phyloP scores from a whole-genome alignment of 2,797 vertebrate genomes.

The Lemur catta region DNA sequence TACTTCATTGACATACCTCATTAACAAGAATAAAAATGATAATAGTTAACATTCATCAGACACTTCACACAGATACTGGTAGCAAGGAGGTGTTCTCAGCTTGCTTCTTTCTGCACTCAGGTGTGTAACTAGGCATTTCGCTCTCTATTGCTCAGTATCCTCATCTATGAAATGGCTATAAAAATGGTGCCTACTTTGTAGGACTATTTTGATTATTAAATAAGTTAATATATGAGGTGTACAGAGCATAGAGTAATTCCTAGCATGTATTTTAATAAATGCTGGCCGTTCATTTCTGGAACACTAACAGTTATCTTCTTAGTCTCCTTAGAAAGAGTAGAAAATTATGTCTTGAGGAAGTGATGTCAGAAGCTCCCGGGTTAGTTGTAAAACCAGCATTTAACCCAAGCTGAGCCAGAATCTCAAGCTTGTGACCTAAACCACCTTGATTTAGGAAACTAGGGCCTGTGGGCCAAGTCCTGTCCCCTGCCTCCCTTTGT shows the following conservation, averaged over 20 bases:
- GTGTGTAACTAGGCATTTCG: not conserved
- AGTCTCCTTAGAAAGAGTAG: not conserved
- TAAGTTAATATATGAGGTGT: not conserved
- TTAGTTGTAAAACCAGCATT: not conserved
- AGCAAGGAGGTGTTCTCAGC: not conserved
- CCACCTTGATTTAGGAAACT: not conserved
- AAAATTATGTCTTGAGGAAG: not conserved
- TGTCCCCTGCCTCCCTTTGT: not conserved
- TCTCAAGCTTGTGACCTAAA: not conserved
- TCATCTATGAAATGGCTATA: not conserved
- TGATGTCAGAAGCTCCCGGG: not conserved
- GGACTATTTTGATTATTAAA: not conserved
- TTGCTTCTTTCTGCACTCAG: not conserved
- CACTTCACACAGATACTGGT: accelerated
- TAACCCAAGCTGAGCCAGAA: not conserved
- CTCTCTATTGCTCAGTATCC: not conserved
- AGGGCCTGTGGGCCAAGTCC: accelerated
- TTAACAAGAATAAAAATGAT: slow-evolving; percentile 1
- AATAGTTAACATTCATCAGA: not conserved
- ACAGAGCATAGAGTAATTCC: not conserved
- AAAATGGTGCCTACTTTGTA: not conserved
- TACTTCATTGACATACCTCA: not conserved
- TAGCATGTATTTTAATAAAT: not conserved
- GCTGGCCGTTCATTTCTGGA: not conserved
- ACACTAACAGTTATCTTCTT: not conserved